Conservation (phyloP, 2,113 vertebrate genomes). For the Oostethus manadensis region DNA sequence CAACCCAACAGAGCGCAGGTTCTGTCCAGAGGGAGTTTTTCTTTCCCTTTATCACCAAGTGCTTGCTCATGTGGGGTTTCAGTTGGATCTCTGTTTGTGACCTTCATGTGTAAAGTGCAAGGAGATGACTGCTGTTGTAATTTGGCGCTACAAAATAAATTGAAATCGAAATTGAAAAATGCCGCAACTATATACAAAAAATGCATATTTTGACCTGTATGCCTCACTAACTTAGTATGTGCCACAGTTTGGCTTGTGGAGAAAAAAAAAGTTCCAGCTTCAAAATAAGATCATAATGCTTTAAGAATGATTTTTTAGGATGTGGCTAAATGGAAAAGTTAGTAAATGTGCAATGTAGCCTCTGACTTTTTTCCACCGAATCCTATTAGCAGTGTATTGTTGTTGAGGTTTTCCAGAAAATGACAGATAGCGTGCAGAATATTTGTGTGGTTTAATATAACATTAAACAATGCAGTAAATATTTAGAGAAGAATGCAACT, state of each 20-base stretch:
- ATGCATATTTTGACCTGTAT: too few species aligned
- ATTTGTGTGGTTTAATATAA: slow-evolving; percentile 8
- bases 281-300: slow-evolving; percentile 7
- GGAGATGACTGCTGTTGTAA: too few species aligned
- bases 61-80: too few species aligned
- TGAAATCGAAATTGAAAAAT: too few species aligned
- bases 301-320: neutral
- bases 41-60: too few species aligned
- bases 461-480: slow-evolving; percentile 12
- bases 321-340: slow-evolving; percentile 10
- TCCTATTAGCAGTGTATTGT: slow-evolving; percentile 26
- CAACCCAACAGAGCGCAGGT: too few species aligned
- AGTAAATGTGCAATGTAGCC: slow-evolving; percentile 16
- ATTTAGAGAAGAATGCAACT: slow-evolving; percentile 11
- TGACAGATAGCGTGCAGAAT: slow-evolving; percentile 10
- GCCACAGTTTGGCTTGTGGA: neutral
- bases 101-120: too few species aligned
- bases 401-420: slow-evolving; percentile 31
- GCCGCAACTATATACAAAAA: too few species aligned
- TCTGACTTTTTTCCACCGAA: slow-evolving; percentile 7
- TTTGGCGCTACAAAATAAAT: too few species aligned
- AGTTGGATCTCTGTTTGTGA: too few species aligned
- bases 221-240: neutral
- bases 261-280: slow-evolving; percentile 6
- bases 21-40: too few species aligned